These are phyloP conservation scores for Datnioides undecimradiatus DNA, from an alignment of 2,113 vertebrate genomes.

Conservation along the genomic window DNA sequence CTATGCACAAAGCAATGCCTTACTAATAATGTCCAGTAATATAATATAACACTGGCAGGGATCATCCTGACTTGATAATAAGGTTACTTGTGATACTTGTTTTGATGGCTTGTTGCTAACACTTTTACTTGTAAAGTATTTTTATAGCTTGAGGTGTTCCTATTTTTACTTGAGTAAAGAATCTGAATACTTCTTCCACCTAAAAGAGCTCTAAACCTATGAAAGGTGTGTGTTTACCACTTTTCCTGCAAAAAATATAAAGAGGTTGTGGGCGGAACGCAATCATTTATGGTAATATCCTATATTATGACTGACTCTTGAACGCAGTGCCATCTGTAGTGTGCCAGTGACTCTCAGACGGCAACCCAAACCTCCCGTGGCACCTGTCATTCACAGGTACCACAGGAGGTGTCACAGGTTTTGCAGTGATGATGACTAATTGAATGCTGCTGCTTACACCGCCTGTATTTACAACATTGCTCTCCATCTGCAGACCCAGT, in stretches of 20 bases:
- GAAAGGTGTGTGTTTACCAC: conserved; percentile 21
- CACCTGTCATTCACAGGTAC: conserved; percentile 44
- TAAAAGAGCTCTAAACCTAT: neutral
- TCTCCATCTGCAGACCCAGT: conserved; percentile 45
- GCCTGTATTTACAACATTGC: conserved; percentile 36
- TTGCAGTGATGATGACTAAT: conserved; percentile 23
- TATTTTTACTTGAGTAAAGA: neutral
- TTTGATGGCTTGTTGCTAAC: neutral
- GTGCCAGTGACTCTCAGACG: neutral
- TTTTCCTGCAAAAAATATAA: neutral
- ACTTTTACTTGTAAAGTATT: neutral
- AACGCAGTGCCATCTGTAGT: conserved; percentile 8
- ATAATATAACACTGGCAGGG: neutral
- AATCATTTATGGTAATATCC: neutral
- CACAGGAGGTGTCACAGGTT: conserved; percentile 19
- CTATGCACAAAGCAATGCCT: neutral
- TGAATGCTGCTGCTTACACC: conserved; percentile 21
- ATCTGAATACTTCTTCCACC: neutral
- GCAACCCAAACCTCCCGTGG: neutral
- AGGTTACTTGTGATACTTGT: neutral
- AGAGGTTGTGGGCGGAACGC: conserved; percentile 14
- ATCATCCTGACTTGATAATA: neutral
- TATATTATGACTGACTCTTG: neutral
- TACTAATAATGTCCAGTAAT: neutral
- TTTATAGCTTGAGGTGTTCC: neutral